These are phyloP conservation scores for Idaea dimidiata DNA, from an alignment of 2,888 invertebrate genomes.

Conservation along the genomic window DNA sequence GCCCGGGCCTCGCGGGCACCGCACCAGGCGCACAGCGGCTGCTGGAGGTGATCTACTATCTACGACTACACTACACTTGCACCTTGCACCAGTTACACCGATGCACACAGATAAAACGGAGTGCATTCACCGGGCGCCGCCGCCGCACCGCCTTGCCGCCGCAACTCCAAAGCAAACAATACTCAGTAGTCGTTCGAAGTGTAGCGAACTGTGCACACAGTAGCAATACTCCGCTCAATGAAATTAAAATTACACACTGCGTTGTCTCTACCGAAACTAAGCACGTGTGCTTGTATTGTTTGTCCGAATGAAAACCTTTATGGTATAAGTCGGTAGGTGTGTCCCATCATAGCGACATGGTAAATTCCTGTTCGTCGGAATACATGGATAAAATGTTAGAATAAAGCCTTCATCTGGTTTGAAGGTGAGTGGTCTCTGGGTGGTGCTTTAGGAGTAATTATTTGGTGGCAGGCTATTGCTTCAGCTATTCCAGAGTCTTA, in stretches of 20 bases:
- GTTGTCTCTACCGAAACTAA: too few relatives aligned
- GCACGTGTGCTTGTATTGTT: too few relatives aligned
- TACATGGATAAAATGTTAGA: too few relatives aligned
- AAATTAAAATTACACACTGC: not conserved
- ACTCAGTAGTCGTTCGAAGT: not conserved
- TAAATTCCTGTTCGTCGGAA: too few relatives aligned
- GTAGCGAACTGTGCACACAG: not conserved
- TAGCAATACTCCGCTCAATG: not conserved
- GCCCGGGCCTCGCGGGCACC: slow-evolving; percentile 58
- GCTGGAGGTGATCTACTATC: slow-evolving; percentile 34
- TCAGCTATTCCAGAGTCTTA: too few relatives aligned
- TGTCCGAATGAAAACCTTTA: too few relatives aligned
- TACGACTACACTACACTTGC: slow-evolving; percentile 9
- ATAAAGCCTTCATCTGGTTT: too few relatives aligned
- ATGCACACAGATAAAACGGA: slow-evolving; percentile 5
- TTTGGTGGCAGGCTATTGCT: too few relatives aligned
- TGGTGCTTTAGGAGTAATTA: too few relatives aligned
- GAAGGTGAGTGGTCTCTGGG: too few relatives aligned
- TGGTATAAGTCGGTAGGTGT: too few relatives aligned
- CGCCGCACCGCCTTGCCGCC: not conserved
- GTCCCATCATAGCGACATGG: too few relatives aligned
- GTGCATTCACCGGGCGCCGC: slow-evolving; percentile 13
- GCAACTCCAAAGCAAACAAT: not conserved
- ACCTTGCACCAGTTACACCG: slow-evolving; percentile 2
- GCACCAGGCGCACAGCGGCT: slow-evolving; percentile 63